Evolutionary conservation across 2,113 vertebrate species (phyloP).

Genomic region (Grammomys dolichurus): DNA sequence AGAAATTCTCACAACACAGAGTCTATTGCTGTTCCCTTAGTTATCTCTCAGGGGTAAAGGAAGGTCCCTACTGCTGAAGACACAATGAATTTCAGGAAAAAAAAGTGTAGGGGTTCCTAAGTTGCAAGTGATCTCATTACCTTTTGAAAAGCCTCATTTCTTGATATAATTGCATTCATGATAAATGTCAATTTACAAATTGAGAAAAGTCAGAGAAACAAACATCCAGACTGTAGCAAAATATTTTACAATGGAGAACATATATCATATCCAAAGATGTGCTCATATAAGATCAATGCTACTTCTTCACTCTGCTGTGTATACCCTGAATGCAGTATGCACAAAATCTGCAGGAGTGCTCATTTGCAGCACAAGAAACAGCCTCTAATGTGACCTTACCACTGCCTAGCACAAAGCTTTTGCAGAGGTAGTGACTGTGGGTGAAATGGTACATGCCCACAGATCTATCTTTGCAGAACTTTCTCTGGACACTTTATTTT

Average conservation of each 20-base stretch:
- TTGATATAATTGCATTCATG: not conserved
- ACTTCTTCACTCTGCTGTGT: not conserved
- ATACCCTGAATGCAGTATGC: rapidly evolving
- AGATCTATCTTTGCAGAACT: not conserved
- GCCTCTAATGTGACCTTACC: not conserved
- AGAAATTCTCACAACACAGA: not conserved
- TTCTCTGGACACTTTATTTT: not conserved
- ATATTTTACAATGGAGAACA: not conserved
- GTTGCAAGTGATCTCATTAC: not conserved
- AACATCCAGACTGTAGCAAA: not conserved
- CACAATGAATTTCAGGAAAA: not conserved
- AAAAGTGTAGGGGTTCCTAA: not conserved
- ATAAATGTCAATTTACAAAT: not conserved
- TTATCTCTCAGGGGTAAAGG: not conserved
- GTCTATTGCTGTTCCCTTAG: not conserved
- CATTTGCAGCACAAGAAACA: rapidly evolving
- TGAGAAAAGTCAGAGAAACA: too few species aligned
- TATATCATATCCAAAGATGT: not conserved
- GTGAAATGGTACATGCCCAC: not conserved
- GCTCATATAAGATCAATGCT: rapidly evolving
- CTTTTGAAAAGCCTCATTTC: not conserved
- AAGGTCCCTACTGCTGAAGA: not conserved
- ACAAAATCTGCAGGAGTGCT: not conserved
- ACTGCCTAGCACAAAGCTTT: not conserved
- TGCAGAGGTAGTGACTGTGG: not conserved